These are phyloP conservation scores for Pheosia tremula DNA, from an alignment of 2,888 invertebrate species.

Conservation along the genomic window DNA sequence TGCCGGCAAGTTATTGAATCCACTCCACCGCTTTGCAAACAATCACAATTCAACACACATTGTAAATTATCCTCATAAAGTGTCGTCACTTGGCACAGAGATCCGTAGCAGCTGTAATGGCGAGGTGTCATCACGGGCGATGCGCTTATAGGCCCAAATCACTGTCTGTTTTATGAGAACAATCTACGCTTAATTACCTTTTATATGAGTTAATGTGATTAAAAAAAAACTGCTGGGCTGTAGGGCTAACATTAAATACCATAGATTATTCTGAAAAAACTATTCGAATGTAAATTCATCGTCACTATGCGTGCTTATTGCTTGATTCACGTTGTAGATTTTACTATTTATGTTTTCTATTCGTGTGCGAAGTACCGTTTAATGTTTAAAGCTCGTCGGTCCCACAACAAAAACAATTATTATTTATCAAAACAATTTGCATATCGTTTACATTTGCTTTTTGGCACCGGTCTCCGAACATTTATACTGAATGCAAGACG, in stretches of 20 bases:
- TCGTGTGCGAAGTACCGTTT: too few species aligned
- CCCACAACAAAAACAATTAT: not conserved
- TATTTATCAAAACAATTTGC: not conserved
- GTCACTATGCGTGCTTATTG: too few species aligned
- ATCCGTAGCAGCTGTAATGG: constrained; percentile 45
- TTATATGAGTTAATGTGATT: constrained; percentile 34
- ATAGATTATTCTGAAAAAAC: too few species aligned
- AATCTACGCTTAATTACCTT: constrained; percentile 31
- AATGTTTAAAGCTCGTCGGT: not conserved
- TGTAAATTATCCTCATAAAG: constrained; percentile 47
- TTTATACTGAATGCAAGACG: not conserved
- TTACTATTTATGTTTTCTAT: too few species aligned
- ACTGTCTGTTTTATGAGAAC: constrained; percentile 37
- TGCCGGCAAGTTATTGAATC: not conserved
- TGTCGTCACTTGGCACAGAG: constrained; percentile 74
- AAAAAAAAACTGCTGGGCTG: too few species aligned
- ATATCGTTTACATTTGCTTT: not conserved
- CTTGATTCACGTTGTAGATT: too few species aligned
- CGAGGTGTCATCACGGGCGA: constrained; percentile 53
- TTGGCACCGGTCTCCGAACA: not conserved
- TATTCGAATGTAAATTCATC: too few species aligned
- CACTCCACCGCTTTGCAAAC: not conserved
- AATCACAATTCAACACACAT: constrained; percentile 16
- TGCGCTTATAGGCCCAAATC: constrained; percentile 41
- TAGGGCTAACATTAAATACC: too few species aligned